Conservation (phyloP, 2,113 vertebrate species). For the Saimiri boliviensis region DNA sequence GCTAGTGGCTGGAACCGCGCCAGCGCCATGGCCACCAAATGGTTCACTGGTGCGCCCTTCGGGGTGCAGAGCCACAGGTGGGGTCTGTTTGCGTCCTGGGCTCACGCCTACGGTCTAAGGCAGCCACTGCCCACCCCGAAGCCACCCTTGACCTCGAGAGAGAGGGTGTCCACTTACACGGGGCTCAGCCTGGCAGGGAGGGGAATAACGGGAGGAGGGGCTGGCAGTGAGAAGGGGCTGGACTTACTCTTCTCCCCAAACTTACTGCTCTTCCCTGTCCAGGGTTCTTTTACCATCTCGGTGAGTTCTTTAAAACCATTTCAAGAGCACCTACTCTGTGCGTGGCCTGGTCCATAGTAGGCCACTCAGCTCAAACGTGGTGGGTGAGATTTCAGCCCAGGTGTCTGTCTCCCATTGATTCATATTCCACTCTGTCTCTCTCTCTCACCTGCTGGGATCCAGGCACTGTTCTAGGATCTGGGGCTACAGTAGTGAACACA, state of each 20-base stretch:
- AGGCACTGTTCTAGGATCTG: background rate
- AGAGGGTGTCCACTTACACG: rapidly evolving
- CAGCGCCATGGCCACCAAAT: conserved; percentile 20
- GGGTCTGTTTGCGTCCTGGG: background rate
- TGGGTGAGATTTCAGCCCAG: background rate
- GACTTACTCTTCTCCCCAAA: rapidly evolving
- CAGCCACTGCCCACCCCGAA: no score
- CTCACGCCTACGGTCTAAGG: no score
- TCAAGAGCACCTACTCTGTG: background rate
- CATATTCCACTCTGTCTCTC: background rate
- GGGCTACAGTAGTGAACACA: background rate
- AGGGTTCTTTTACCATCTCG: background rate
- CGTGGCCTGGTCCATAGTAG: background rate
- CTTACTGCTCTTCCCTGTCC: background rate
- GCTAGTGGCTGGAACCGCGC: background rate
- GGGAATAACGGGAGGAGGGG: rapidly evolving
- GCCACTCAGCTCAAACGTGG: background rate
- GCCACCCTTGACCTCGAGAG: background rate
- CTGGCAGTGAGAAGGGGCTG: background rate
- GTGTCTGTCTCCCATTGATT: background rate
- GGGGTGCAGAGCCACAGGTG: conserved; percentile 80
- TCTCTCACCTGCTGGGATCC: background rate
- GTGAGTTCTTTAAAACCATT: background rate
- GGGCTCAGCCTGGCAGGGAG: no score
- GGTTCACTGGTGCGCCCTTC: conserved; percentile 76